These are phyloP conservation scores for Latrodectus elegans DNA, from an alignment of 2,888 invertebrate genomes.

Conservation along the genomic window DNA sequence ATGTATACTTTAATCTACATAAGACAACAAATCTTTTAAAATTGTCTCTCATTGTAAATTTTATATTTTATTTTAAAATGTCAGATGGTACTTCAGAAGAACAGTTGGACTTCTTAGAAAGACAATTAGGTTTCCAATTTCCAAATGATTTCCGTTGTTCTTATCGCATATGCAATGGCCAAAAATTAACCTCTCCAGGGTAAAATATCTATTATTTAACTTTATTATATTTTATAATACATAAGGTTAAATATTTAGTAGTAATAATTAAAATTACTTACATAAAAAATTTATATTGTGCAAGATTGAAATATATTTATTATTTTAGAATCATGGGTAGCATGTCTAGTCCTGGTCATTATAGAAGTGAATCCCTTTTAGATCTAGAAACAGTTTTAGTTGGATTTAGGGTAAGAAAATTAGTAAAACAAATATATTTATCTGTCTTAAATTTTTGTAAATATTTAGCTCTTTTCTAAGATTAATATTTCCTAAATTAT, in stretches of 20 bases:
- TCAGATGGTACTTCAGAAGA: conserved; percentile 70
- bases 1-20: no score
- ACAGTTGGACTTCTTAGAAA: conserved; percentile 70
- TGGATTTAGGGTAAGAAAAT: conserved; percentile 63
- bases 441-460: no score
- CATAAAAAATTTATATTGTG: neutral
- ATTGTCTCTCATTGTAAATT: no score
- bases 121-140: conserved; percentile 69
- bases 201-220: conserved; percentile 18
- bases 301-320: neutral
- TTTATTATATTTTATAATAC: neutral
- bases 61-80: neutral
- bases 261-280: no score
- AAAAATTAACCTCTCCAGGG: conserved; percentile 70
- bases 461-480: no score
- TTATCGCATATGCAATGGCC: conserved; percentile 73
- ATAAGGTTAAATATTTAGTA: no score
- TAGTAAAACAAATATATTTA: no score
- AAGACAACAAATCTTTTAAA: no score
- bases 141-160: conserved; percentile 73
- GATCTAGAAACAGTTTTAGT: conserved; percentile 64
- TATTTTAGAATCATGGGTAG: conserved; percentile 70
- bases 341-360: conserved; percentile 69
- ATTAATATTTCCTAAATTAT: no score
- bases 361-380: conserved; percentile 69